Conservation (phyloP, 2,888 invertebrate species). For the Blomia tropicalis region DNA sequence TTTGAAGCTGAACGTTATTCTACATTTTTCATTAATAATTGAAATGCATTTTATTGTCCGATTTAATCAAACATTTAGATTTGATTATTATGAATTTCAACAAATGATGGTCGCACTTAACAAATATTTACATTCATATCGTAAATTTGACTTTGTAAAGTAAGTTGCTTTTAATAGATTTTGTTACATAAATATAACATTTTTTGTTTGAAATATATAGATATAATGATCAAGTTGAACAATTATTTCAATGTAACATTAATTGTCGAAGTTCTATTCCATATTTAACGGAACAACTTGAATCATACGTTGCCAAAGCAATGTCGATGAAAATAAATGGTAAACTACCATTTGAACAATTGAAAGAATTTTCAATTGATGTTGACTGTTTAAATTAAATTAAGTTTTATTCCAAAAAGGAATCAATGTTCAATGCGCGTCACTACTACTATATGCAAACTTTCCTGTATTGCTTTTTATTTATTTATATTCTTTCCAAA, state of each 20-base stretch:
- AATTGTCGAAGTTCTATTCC: not conserved
- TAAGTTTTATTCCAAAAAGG: not conserved
- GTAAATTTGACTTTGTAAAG: not conserved
- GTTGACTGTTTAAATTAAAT: not conserved
- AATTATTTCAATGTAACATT: not conserved
- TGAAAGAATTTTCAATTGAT: not conserved
- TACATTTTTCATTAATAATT: not conserved
- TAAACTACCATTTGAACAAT: not conserved
- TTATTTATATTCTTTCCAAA: too few relatives aligned
- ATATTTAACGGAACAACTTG: not conserved
- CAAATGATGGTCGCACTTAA: not conserved
- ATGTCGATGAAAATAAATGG: not conserved
- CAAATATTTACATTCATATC: not conserved
- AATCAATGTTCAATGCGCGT: too few relatives aligned
- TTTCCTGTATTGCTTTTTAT: too few relatives aligned
- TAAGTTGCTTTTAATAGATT: too few relatives aligned
- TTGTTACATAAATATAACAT: not conserved
- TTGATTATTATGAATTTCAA: not conserved
- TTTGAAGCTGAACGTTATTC: not conserved
- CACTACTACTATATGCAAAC: too few relatives aligned
- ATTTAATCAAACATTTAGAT: not conserved
- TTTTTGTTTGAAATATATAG: not conserved
- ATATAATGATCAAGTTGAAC: not conserved
- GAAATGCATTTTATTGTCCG: not conserved
- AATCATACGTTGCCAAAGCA: not conserved